Percentiles rank a stretch among this genome's conserved stretches.
Evolutionary conservation across 2,888 invertebrate species (phyloP).

Genomic region (Amphimallon solstitiale): DNA sequence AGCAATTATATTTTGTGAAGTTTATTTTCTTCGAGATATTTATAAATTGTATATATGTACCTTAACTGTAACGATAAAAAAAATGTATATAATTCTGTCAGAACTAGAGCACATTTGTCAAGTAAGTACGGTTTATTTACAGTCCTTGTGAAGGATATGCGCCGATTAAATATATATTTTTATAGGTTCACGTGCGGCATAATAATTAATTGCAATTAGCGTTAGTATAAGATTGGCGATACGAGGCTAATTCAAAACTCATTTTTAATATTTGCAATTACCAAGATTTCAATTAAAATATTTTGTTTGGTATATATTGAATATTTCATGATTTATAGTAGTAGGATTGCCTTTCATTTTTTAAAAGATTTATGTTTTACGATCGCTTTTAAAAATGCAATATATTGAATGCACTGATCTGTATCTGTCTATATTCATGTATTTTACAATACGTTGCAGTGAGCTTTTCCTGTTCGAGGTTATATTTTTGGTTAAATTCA

Average conservation of each 20-base stretch:
- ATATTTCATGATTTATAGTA: too few relatives aligned
- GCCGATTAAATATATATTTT: constrained; percentile 19
- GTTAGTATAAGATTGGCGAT: constrained; percentile 2
- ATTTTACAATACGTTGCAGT: too few relatives aligned
- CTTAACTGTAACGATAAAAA: constrained; percentile 12
- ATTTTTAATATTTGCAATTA: neutral
- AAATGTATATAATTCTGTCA: constrained; percentile 27
- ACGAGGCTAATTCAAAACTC: neutral
- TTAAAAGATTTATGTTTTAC: too few relatives aligned
- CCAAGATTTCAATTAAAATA: too few relatives aligned
- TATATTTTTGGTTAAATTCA: too few relatives aligned
- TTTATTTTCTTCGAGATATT: constrained; percentile 1
- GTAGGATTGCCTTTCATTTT: too few relatives aligned
- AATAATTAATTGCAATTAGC: constrained; percentile 14
- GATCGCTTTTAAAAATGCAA: too few relatives aligned
- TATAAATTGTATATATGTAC: constrained; percentile 11
- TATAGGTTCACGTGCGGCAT: constrained; percentile 1
- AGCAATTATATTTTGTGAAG: neutral
- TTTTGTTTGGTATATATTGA: too few relatives aligned
- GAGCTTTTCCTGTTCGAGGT: too few relatives aligned
- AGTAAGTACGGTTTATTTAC: constrained; percentile 8
- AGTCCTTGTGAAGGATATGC: constrained; percentile 24
- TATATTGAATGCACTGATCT: too few relatives aligned
- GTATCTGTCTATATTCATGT: too few relatives aligned
- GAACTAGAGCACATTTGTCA: constrained; percentile 31